Evolutionary conservation across 1,140 invertebrate genomes (phyloP), one percentile per base, ranked within the genome.

Genomic region (Achatina immaculata): DNA sequence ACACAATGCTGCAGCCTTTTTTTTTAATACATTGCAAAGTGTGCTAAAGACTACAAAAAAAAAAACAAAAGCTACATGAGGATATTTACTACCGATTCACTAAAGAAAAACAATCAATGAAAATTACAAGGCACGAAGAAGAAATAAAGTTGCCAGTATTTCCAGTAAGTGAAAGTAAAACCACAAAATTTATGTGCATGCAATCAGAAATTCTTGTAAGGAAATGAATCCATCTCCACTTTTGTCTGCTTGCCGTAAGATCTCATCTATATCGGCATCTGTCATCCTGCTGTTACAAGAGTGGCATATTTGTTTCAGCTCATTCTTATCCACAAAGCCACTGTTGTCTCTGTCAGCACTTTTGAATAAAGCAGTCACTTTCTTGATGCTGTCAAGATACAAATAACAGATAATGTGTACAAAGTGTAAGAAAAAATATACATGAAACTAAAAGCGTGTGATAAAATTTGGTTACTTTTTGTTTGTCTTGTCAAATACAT

Each of bases 311-410:
- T 80, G 62, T 38, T 76, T 66, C 51, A 89, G 62, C 76, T 89
- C 88, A 14, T 77, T 76, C 31, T 75, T 82, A 43, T 82, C 82
- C 66, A 89, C 86, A 66, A 74, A 98, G 88, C 97, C 97, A 92
- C 98, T 97, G 88, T 96, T 96, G 93, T 98, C 96, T 93, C 97
- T 98, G 92, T 99, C 97, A 92, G 98, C 98, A 84, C 98, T 97
- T 93, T 97, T 95, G 95, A 99, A 99, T 83, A 77, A n/a, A 1
- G 1, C 0, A 38, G n/a, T 31, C 19, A 76, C 11, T 24, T 51
- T 66, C 40, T 48, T 6, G 34, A 68, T 45, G 42, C 80, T 81
- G 65, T 21, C 11, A 34, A 68, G 65, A 16, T 11, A 68, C 11
- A n/a, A 68, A 21, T 14, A 14, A 11, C 14, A 14, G 11, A 11